Evolutionary conservation across 2,888 invertebrate genomes (phyloP), one percentile per base, ranked within the genome.

Genomic region (Drosophila prostipennis): DNA sequence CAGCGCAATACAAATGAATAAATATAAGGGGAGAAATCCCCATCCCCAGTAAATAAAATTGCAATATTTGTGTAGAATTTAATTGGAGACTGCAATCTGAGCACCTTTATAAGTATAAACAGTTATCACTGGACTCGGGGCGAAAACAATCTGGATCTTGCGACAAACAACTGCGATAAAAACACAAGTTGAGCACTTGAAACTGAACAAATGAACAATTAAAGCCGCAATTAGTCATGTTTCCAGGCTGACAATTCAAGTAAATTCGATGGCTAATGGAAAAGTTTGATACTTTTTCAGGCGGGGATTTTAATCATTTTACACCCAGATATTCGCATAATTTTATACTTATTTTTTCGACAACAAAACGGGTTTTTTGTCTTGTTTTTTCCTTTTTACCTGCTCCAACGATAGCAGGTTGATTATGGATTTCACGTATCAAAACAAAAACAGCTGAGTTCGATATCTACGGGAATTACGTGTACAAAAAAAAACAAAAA

Each of bases 391-490:
- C 1, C 26, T 43, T 60, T 61, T 59, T 46, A 34, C 32, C 8
- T 26, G 32, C 8, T 43, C 37, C n/a, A 43, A 26, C 29, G 48
- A 34, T 13, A 53, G 53, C 70, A 55, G 73, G 65, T 58, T 76
- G 82, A 79, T 71, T 76, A 67, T 72, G 64, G 51, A 82, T 80
- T 76, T 70, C 72, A 54, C 71, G 59, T 72, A 86, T 79, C 82
- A 86, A 77, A 86, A 82, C 87, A 82, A 82, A 83, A 83, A 82
- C 82, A 82, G 82, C 82, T 82, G 72, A 36, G 43, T 59, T 37
- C 74, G 61, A 45, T 69, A 69, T 68, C 67, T 67, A 42, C 58
- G 72, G 65, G 65, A 45, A 72, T 69, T 78, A 74, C 79, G 72
- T 74, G 61, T 52, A 36, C 58, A 29, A 37, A 16, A 40, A 29